These are phyloP conservation scores for Rhodophaea formosa DNA, from an alignment of 2,888 invertebrate species.

Conservation along the genomic window DNA sequence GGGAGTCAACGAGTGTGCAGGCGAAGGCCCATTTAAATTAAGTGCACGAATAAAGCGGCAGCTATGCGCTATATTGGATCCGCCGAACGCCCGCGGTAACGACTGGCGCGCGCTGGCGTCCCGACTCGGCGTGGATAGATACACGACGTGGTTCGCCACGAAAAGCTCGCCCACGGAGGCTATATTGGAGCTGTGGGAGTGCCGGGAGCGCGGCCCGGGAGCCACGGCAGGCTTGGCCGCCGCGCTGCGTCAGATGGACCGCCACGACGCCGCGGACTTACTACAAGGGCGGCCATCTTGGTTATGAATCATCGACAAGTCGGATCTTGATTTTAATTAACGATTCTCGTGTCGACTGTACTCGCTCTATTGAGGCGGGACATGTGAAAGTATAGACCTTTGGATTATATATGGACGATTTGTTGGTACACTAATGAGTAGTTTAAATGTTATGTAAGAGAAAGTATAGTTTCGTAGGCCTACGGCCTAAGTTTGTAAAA, in stretches of 20 bases:
- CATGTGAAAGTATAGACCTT: slow-evolving; percentile 32
- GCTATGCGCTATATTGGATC: slow-evolving; percentile 88
- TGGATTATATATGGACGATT: slow-evolving; percentile 38
- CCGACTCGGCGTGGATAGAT: slow-evolving; percentile 94
- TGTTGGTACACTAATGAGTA: slow-evolving; percentile 63
- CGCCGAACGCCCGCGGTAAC: slow-evolving; percentile 94
- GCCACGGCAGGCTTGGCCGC: slow-evolving; percentile 87
- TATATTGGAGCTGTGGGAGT: slow-evolving; percentile 97
- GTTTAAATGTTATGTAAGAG: slow-evolving; percentile 73
- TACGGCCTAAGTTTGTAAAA: slow-evolving; percentile 69
- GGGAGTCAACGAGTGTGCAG: slow-evolving; percentile 82
- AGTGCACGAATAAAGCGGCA: slow-evolving; percentile 80
- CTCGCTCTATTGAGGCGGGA: slow-evolving; percentile 28
- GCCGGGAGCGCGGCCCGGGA: slow-evolving; percentile 90
- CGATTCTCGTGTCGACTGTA: slow-evolving; percentile 27
- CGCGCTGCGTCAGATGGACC: slow-evolving; percentile 68
- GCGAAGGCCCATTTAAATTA: slow-evolving; percentile 83
- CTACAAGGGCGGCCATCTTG: slow-evolving; percentile 72
- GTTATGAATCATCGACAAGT: slow-evolving; percentile 61
- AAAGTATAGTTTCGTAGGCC: slow-evolving; percentile 64
- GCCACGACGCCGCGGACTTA: slow-evolving; percentile 71
- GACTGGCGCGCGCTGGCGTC: slow-evolving; percentile 99
- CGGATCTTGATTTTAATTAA: slow-evolving; percentile 34
- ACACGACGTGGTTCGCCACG: slow-evolving; percentile 98
- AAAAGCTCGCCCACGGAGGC: slow-evolving; percentile 98